Conservation (phyloP, 2,113 vertebrate genomes). For the Archocentrus centrarchus region DNA sequence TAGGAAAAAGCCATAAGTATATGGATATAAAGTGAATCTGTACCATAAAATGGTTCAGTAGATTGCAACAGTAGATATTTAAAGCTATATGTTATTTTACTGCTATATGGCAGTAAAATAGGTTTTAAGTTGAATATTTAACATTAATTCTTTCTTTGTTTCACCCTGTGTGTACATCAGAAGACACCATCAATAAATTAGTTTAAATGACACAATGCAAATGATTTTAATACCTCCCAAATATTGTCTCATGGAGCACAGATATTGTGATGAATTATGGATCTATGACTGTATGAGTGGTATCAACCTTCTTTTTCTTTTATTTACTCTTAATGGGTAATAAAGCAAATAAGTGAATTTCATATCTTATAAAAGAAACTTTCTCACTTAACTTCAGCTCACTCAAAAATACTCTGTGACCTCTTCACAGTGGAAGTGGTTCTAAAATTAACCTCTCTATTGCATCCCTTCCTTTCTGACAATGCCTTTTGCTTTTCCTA, state of each 20-base stretch:
- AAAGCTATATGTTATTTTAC: neutral
- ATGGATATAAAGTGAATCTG: neutral
- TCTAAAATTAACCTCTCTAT: constrained; percentile 49
- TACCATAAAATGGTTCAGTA: neutral
- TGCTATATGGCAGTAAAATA: neutral
- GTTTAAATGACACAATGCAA: neutral
- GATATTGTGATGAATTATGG: neutral
- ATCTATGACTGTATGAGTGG: neutral
- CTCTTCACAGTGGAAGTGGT: neutral
- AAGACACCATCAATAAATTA: neutral
- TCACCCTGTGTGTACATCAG: neutral
- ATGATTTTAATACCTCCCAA: neutral
- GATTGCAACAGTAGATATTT: neutral
- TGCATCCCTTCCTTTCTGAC: constrained; percentile 3
- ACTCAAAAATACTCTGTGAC: neutral
- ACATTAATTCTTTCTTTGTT: neutral
- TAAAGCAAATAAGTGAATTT: neutral
- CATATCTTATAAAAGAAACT: neutral
- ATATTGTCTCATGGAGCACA: neutral
- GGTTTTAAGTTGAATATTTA: neutral
- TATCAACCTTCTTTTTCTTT: neutral
- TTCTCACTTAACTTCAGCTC: neutral
- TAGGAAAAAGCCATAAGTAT: neutral
- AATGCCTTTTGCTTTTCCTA: constrained; percentile 34
- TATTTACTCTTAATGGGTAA: neutral